Base-by-base conservation (phyloP, 2,888 invertebrate genomes). In the Bedellia somnulentella region DNA sequence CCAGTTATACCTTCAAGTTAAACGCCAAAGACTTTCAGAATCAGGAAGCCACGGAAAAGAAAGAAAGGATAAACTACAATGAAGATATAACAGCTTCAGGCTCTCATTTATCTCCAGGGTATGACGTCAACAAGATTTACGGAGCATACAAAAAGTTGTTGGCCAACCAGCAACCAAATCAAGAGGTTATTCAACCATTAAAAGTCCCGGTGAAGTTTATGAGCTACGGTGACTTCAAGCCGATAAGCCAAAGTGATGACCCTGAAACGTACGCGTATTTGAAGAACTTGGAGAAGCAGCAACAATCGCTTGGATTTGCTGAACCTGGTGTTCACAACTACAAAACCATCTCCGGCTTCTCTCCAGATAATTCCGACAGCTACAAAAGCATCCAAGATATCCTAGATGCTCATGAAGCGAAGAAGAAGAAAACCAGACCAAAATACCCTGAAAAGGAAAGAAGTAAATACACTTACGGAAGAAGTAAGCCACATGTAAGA, bases 251-350 rank as follows among this genome's bases (percentile, higher is more conserved):
- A 32, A 41, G 37, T 4, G 62, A 26, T 10, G 66, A 70, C 14
- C 66, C 67, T n/a, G 61, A 64, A 14, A 63, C 61, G 0, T 70
- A 68, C 33, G 58, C 52, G 24, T 68, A 68, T 35, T 46, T 66
- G 4, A 66, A 68, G 37, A 53, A 58, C 29, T 39, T 70, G 9
- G 68, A 71, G 34, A 45, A 56, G 15, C 39, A 47, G 42, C 34
- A 2, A 24, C 43, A 2, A 48, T 46, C 21, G 3, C 29, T 28
- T 8, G 49, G 48, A 2, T 58, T 52, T 27, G 28, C 32, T 2
- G 31, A 31, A 11, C 23, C 29, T 14, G 13, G 23, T 10, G 8
- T 31, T 4, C 8, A 5, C 8, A n/a, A n/a, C n/a, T n/a, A n/a
- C n/a, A n/a, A n/a, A n/a, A 9, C 5, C 5, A 5, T 6, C 5